Evolutionary conservation across 1,140 invertebrate genomes (phyloP), one percentile per base, ranked within the genome.

Genomic region (Hylaeus anthracinus): DNA sequence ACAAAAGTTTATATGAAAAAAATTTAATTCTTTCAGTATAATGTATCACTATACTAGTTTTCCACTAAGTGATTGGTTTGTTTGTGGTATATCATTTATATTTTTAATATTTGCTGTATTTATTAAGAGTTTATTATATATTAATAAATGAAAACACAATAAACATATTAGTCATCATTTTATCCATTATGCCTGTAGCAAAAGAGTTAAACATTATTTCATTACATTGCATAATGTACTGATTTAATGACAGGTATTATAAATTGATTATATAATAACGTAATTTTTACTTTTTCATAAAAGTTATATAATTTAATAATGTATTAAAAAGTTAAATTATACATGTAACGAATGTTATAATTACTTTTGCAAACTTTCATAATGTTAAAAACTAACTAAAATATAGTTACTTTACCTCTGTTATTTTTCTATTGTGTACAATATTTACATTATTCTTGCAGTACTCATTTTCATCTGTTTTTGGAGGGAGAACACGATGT

Each of bases 401-500:
- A 10, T 1, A 70, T 58, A n/a, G 60, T 26, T 56, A 43, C 14
- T 5, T 65, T 61, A 70, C 65, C 56, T 70, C 10, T 51, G 26
- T 37, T 56, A 9, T 10, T 41, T 8, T 41, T 10, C 14, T 14
- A 41, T 77, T 14, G 48, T 48, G 60, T 51, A 45, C 26, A 10
- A 41, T 14, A 3, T 41, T 10, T 14, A 14, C 14, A 41, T 45
- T 41, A 14, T 48, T 55, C 0, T 51, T 15, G 45, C 8, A 15
- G 48, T 43, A 10, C 4, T 53, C 41, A 48, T 60, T 37, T 15
- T 66, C 37, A n/a, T 43, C 0, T 26, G 10, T 6, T 39, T 65
- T 75, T 37, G 82, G 10, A 10, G 79, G 8, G 26, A 95, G 94
- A 61, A 97, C 95, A 83, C 96, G 92, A 91, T 97, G 95, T 83